Base-by-base conservation (phyloP, 2,113 vertebrate species). In the Rana temporaria region DNA sequence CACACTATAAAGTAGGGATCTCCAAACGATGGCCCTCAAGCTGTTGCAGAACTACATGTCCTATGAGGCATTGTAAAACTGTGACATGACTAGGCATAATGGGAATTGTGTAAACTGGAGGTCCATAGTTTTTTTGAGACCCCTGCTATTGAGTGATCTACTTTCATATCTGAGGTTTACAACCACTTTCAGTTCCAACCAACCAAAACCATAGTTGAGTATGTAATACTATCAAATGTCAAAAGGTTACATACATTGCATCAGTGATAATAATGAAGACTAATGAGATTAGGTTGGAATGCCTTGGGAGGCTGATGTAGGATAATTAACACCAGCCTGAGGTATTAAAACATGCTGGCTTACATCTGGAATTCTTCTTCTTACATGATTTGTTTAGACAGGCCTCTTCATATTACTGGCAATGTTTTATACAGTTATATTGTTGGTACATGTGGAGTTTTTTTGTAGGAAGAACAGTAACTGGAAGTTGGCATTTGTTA, bases 381-480 rank as follows among this genome's bases (percentile, higher is more conserved):
- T 0, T 12, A 16, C 16, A 19, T 72, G 9, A 56, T 72, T 52
- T 72, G 69, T 55, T 55, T 7, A 32, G 24, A 72, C 69, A 72
- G 69, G 52, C 55, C 69, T 52, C 22, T 72, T 14, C 2, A 9
- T 4, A 56, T 72, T 72, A 11, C 52, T 18, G 14, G 52, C n/a
- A 72, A 72, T 18, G 16, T 19, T 17, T 26, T 55, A 20, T 55
- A 15, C 48, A 19, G 9, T 26, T 18, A 56, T 30, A 56, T 24
- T 56, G 69, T 72, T 56, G 18, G 69, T 26, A 19, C 69, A 72
- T 56, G 69, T 9, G 18, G 1, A 30, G 6, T 4, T 20, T 72
- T 72, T 18, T 56, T 53, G 48, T 72, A 24, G 55, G 69, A 48
- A 69, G 66, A 48, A 48, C 34, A 48, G 66, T 69, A 69, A 22